A percentile compares a stretch with the other conserved stretches of the same genome.
Evolutionary conservation across 2,888 invertebrate genomes (phyloP).

Genomic region (Diaphora mendica): DNA sequence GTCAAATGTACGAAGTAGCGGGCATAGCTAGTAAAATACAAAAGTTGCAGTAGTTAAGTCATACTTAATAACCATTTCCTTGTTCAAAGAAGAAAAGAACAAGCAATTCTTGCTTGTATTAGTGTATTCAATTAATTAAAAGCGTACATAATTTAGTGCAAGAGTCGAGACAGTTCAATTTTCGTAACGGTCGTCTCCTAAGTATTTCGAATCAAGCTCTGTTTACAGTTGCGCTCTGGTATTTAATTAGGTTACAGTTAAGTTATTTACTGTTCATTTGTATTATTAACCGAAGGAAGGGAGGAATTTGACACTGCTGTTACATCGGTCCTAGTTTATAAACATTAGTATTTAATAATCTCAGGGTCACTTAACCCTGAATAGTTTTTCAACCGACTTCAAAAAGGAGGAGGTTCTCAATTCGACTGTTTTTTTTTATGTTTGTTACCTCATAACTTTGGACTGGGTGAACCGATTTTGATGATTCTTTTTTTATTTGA

Average conservation of each 20-base stretch:
- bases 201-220: conserved; percentile 25
- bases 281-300: conserved; percentile 30
- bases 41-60: not conserved
- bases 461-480: too few relatives aligned
- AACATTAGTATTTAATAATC: not conserved
- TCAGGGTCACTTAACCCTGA: not conserved
- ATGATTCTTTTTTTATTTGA: too few relatives aligned
- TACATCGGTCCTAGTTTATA: not conserved
- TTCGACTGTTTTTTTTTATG: too few relatives aligned
- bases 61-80: not conserved
- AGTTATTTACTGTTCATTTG: conserved; percentile 45
- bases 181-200: conserved; percentile 20
- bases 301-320: conserved; percentile 19
- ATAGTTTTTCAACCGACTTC: too few relatives aligned
- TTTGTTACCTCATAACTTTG: too few relatives aligned
- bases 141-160: conserved; percentile 30
- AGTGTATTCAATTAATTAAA: conserved; percentile 31
- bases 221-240: conserved; percentile 37
- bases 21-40: too few relatives aligned
- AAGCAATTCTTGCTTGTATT: conserved; percentile 12
- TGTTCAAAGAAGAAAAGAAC: not conserved
- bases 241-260: conserved; percentile 47
- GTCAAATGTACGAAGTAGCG: too few relatives aligned
- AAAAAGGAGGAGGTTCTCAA: too few relatives aligned
- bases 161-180: conserved; percentile 34